Evolutionary conservation across 2,113 vertebrate species (phyloP).

Genomic region (Panthera uncia): DNA sequence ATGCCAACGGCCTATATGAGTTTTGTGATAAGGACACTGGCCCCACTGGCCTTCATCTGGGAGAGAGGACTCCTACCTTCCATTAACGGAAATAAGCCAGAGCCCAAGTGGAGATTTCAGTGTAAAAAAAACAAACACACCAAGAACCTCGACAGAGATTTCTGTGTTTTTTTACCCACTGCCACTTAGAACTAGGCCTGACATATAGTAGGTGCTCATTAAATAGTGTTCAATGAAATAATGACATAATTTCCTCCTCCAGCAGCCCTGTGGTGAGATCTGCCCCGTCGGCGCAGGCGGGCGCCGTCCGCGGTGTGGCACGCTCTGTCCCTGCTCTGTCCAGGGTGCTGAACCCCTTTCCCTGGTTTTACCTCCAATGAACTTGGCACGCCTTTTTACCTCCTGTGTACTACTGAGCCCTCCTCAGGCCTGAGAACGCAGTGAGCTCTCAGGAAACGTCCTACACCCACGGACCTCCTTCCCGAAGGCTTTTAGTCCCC

Average conservation of each 20-base stretch:
- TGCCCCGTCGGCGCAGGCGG: rapidly evolving
- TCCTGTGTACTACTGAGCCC: neutral
- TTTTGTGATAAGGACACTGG: neutral
- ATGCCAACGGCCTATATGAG: neutral
- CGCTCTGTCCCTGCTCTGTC: neutral
- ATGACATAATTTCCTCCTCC: neutral
- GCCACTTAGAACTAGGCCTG: neutral
- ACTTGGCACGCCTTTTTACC: neutral
- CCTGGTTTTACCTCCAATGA: neutral
- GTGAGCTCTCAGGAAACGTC: neutral
- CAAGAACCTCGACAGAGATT: neutral
- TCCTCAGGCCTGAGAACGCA: neutral
- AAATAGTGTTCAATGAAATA: neutral
- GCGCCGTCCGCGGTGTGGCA: neutral
- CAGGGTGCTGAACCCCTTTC: neutral
- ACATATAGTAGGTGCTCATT: neutral
- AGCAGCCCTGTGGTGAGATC: neutral
- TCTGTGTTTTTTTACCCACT: neutral
- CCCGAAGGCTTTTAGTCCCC: slow-evolving; percentile 2
- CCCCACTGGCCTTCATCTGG: neutral
- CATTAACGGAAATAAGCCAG: neutral
- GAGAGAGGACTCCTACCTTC: neutral
- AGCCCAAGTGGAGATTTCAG: neutral
- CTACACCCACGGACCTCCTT: neutral
- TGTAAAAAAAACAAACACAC: neutral